Evolutionary conservation across 2,113 vertebrate genomes (phyloP).

Genomic region (Plestiodon gilberti): DNA sequence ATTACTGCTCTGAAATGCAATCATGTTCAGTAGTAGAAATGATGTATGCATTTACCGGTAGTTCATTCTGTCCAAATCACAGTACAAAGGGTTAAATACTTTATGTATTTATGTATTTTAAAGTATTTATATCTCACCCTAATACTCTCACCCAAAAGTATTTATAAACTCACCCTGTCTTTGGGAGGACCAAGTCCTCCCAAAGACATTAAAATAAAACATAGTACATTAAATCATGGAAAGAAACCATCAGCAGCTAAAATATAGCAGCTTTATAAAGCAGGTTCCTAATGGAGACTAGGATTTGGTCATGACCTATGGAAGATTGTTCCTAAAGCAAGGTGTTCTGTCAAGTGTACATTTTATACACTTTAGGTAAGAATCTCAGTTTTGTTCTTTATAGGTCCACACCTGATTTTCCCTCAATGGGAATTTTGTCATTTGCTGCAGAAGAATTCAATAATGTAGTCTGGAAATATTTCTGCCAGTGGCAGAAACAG

Average conservation of each 20-base stretch:
- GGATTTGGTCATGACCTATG: too few relatives aligned
- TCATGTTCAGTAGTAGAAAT: constrained; percentile 16
- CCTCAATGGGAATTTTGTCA: background rate
- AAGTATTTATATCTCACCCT: too few relatives aligned
- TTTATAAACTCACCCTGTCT: too few relatives aligned
- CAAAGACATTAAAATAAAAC: too few relatives aligned
- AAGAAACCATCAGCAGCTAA: too few relatives aligned
- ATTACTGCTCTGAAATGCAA: constrained; percentile 33
- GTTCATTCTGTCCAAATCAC: background rate
- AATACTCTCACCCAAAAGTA: too few relatives aligned
- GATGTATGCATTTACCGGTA: constrained; percentile 16
- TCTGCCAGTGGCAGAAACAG: background rate
- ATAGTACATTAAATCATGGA: too few relatives aligned
- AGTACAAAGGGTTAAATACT: too few relatives aligned
- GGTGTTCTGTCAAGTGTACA: too few relatives aligned
- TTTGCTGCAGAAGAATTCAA: background rate
- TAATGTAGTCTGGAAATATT: background rate
- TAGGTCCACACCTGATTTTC: background rate
- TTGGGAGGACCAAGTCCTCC: too few relatives aligned
- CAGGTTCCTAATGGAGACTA: background rate
- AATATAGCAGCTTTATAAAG: background rate
- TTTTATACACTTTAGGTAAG: background rate
- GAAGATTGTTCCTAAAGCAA: too few relatives aligned
- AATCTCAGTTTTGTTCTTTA: background rate
- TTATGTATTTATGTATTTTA: too few relatives aligned